phyloP scores from a whole-genome alignment of 2,888 invertebrate genomes.

The Altica lythri region DNA sequence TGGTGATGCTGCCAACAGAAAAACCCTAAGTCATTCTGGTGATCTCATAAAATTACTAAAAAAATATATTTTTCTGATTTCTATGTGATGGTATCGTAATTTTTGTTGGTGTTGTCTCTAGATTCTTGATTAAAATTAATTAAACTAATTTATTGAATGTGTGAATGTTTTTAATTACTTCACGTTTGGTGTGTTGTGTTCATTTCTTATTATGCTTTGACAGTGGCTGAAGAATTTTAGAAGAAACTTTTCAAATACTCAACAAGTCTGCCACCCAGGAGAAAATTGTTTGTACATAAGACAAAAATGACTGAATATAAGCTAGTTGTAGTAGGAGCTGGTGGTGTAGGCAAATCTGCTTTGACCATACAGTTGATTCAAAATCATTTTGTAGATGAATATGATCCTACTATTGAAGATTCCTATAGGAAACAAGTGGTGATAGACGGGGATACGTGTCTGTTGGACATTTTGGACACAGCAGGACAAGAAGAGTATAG shows the following conservation, averaged over 20 bases:
- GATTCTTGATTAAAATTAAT: conserved; percentile 53
- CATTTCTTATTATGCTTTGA: conserved; percentile 49
- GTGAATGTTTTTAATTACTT: conserved; percentile 51
- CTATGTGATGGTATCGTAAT: conserved; percentile 46
- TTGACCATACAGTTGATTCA: conserved; percentile 97
- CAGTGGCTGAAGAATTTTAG: conserved; percentile 41
- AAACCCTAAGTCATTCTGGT: conserved; percentile 24
- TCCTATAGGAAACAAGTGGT: conserved; percentile 94
- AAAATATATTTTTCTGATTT: conserved; percentile 36
- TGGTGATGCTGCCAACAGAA: conserved; percentile 4
- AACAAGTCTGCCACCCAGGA: conserved; percentile 21
- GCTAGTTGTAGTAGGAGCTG: conserved; percentile 95
- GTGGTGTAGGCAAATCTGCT: conserved; percentile 98
- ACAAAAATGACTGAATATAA: conserved; percentile 91
- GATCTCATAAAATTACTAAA: conserved; percentile 28
- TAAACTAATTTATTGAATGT: conserved; percentile 50
- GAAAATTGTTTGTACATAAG: conserved; percentile 29
- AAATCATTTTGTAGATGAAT: conserved; percentile 97
- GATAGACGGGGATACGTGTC: conserved; percentile 96
- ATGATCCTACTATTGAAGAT: conserved; percentile 99
- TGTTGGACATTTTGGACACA: conserved; percentile 97
- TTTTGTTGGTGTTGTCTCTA: conserved; percentile 47
- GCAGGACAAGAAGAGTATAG: conserved; percentile 99
- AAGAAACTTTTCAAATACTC: conserved; percentile 18
- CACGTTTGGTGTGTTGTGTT: conserved; percentile 46